Evolutionary conservation across 2,888 invertebrate genomes (phyloP).

Genomic region (Erebia ligea): DNA sequence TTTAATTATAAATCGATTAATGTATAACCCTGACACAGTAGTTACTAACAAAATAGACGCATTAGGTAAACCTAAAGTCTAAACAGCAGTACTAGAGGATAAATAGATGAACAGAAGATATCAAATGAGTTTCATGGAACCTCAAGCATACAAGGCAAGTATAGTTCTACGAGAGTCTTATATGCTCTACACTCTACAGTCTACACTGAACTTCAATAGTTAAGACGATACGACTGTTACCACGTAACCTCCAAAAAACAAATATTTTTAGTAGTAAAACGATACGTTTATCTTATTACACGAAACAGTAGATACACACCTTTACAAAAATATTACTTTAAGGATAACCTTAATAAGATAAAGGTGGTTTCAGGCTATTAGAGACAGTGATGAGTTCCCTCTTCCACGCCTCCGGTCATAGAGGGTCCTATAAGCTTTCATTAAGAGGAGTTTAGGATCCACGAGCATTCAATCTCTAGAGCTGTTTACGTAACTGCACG

Average conservation of each 20-base stretch:
- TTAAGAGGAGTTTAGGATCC: constrained; percentile 71
- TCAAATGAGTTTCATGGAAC: too few species aligned
- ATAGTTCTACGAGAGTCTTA: too few species aligned
- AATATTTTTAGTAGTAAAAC: background rate
- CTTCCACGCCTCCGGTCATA: constrained; percentile 71
- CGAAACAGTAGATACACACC: background rate
- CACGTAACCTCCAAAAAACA: too few species aligned
- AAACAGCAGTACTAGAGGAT: too few species aligned
- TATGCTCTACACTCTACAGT: too few species aligned
- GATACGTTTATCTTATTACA: background rate
- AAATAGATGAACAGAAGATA: too few species aligned
- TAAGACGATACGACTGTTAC: too few species aligned
- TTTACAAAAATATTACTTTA: constrained; percentile 44
- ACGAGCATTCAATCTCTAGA: constrained; percentile 57
- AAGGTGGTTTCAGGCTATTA: constrained; percentile 71
- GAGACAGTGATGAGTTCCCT: constrained; percentile 69
- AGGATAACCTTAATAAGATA: constrained; percentile 56
- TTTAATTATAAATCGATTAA: background rate
- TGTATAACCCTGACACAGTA: background rate
- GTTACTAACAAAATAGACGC: background rate
- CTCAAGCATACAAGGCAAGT: too few species aligned
- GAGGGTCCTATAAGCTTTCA: constrained; percentile 67
- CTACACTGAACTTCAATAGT: too few species aligned
- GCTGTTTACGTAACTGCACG: constrained; percentile 56
- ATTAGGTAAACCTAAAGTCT: background rate